Evolutionary conservation across 2,113 vertebrate genomes (phyloP).

Genomic region (Condylura cristata): DNA sequence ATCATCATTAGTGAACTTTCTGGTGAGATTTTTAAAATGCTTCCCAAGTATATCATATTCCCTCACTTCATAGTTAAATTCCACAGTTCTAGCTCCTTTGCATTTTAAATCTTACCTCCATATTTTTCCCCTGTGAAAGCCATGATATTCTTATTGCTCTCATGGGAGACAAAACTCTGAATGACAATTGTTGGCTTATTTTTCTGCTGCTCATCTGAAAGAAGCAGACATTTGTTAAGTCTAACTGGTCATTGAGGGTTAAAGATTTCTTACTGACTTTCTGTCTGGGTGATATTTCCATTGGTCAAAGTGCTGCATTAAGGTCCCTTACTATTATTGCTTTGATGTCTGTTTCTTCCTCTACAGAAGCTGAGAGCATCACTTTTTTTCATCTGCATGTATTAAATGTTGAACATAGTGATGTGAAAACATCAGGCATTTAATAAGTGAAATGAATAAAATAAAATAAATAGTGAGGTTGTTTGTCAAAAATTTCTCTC

Average conservation of each 20-base stretch:
- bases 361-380: not conserved
- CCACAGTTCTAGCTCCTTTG: not conserved
- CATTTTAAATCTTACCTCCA: not conserved
- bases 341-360: not conserved
- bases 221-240: not conserved
- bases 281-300: not conserved
- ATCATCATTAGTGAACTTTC: not conserved
- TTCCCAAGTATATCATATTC: not conserved
- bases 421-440: not conserved
- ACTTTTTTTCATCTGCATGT: not conserved
- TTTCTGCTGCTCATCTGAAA: not conserved
- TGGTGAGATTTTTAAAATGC: not conserved
- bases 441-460: conserved; percentile 26
- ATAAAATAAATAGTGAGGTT: not conserved
- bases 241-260: not conserved
- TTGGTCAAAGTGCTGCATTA: not conserved
- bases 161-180: not conserved
- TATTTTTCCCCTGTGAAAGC: not conserved
- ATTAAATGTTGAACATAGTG: not conserved
- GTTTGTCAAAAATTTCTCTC: not conserved
- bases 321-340: not conserved
- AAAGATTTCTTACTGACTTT: not conserved
- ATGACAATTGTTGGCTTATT: not conserved
- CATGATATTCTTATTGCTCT: not conserved
- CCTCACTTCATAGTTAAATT: not conserved